Base-by-base conservation (phyloP, 2,113 vertebrate genomes). In the Marmota monax region DNA sequence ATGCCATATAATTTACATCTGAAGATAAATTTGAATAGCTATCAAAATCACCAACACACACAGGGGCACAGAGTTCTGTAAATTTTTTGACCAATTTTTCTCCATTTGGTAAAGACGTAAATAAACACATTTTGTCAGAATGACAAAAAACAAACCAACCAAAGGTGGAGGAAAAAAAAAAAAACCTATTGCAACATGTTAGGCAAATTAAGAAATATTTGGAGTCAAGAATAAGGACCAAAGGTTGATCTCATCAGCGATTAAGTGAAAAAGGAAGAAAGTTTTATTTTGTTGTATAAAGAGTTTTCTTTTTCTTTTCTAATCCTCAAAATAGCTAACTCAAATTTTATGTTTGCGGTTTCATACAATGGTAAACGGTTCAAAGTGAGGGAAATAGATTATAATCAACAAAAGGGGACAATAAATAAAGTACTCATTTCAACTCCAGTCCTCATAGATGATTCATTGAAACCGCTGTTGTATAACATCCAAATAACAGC, bases 1-100 rank as follows among this genome's bases (percentile, higher is more conserved):
- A 79, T 96, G 94, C 96, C 92, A 95, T 98, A 96, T 92, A 98
- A 97, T 98, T 97, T 97, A 97, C 93, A 96, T 97, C 82, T 97
- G 88, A 84, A 95, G 93, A 82, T 97, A 96, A 93, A 96, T 67
- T 39, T 82, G 93, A 97, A 73, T 92, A 94, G 90, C 76, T 98
- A 84, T 97, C 84, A 95, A 91, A 97, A 89, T 0, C 45, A 89
- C 86, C 82, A 80, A 51, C 29, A 51, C 25, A 53, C 45, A 45
- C 45, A 45, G 45, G 45, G 45, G 32, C 1, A 63, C 16, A 93
- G 45, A 95, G 63, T 90, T 95, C 20, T 80, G 70, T 94, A 37
- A 93, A 88, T 45, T 90, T 92, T 88, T 74, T 84, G 84, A 22
- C 14, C 74, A 67, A 48, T 51, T 95, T 92, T 92, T 25, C 65